Conservation (phyloP, 2,797 vertebrate genomes). For the Selene dorsalis region DNA sequence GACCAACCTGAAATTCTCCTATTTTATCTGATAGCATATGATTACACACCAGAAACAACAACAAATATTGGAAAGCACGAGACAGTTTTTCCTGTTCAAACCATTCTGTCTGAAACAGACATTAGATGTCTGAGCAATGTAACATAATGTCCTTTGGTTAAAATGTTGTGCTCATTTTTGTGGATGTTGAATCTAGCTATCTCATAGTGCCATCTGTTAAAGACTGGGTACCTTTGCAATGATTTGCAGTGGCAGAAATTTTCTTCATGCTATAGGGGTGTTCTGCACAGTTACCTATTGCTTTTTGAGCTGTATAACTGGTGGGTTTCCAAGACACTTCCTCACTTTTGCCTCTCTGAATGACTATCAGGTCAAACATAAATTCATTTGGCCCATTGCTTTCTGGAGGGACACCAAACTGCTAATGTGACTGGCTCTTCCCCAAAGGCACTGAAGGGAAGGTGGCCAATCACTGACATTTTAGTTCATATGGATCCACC, state of each 20-base stretch:
- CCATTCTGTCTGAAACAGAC: not conserved
- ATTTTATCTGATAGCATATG: not conserved
- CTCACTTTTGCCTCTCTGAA: slow-evolving; percentile 46
- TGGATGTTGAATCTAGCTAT: slow-evolving; percentile 37
- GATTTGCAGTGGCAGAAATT: slow-evolving; percentile 37
- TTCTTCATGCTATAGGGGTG: slow-evolving; percentile 24
- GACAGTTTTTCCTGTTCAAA: not conserved
- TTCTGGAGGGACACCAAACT: slow-evolving; percentile 60
- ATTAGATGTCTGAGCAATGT: not conserved
- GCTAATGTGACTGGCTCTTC: slow-evolving; percentile 59
- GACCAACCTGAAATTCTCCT: not conserved
- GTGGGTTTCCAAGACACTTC: slow-evolving; percentile 54
- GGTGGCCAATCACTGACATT: slow-evolving; percentile 63
- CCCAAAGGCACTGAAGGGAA: slow-evolving; percentile 49
- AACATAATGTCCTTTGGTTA: not conserved
- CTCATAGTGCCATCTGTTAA: slow-evolving; percentile 40
- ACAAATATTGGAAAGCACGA: no score
- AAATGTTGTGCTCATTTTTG: slow-evolving; percentile 13
- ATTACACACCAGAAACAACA: not conserved
- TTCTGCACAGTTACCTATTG: slow-evolving; percentile 20
- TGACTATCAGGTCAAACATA: slow-evolving; percentile 60
- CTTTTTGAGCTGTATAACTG: slow-evolving; percentile 35
- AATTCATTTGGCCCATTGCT: slow-evolving; percentile 50
- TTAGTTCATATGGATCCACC: slow-evolving; percentile 43
- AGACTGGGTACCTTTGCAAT: slow-evolving; percentile 17